Evolutionary conservation across 2,888 invertebrate species (phyloP), one percentile per base, ranked within the genome.

Genomic region (Scaptomyza reducta): DNA sequence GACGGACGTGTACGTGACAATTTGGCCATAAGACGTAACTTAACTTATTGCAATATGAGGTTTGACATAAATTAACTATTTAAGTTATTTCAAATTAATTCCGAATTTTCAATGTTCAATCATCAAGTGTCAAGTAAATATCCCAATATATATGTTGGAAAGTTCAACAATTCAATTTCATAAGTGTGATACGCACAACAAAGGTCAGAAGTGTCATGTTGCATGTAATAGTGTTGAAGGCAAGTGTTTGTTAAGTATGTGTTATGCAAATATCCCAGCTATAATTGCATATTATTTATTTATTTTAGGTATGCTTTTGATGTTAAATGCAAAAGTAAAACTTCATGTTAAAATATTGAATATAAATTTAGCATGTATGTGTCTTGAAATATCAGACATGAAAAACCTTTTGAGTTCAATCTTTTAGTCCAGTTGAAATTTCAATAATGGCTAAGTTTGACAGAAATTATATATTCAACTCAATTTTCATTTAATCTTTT

Each of bases 1-100:
- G 74, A 60, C 67, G 63, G 66, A 66, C 49, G 61, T 63, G 58
- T 50, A 81, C 80, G 81, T 81, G 81, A 81, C 87, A 70, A 79
- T 84, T 60, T 71, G 55, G 51, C 62, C 74, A 69, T 74, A 60
- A 38, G 14, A 18, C 22, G 41, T 16, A 40, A 38, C 25, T 53
- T 57, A 41, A 70, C 64, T 46, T 69, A 77, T 65, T 80, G 47
- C 56, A 63, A 59, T 50, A 47, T 63, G 45, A 74, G 61, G 59
- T 49, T 60, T 47, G 42, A 41, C 53, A 56, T 61, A 61, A 67
- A 35, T 59, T 63, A 70, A 77, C 62, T 55, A 77, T 71, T 87
- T 87, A 74, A 74, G 63, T 66, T 55, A 84, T 84, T 74, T 53
- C 41, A 33, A 70, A 70, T 74, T 70, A 70, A 76, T 64, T 40